These are phyloP conservation scores for Hemitrygon akajei DNA, from an alignment of 2,797 vertebrate species.

Conservation along the genomic window DNA sequence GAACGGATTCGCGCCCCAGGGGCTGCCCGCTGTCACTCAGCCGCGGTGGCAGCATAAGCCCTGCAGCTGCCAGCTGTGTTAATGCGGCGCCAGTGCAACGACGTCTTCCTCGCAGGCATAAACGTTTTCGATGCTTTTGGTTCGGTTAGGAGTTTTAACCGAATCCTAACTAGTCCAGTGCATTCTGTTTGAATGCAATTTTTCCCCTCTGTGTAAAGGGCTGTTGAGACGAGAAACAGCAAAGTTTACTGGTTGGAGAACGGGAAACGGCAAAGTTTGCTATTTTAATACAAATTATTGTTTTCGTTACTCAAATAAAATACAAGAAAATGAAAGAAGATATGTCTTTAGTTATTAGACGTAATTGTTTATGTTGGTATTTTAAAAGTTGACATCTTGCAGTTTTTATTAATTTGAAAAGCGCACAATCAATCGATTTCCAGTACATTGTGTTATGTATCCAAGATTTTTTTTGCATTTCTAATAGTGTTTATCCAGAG, in stretches of 20 bases:
- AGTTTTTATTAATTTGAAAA: not conserved
- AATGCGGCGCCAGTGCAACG: not conserved
- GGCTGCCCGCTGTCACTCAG: not conserved
- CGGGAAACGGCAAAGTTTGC: not conserved
- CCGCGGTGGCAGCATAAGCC: too few species aligned
- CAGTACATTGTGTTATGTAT: not conserved
- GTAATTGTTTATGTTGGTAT: not conserved
- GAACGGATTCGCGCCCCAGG: not conserved
- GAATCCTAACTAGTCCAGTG: not conserved
- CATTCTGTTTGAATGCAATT: not conserved
- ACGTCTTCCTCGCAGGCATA: not conserved
- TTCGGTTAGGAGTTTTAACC: not conserved
- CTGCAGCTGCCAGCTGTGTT: too few species aligned
- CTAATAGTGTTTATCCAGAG: not conserved
- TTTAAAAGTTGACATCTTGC: too few species aligned
- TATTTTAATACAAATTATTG: not conserved
- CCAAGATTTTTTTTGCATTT: not conserved
- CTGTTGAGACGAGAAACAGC: not conserved
- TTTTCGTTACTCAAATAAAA: not conserved
- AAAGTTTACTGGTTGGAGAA: not conserved
- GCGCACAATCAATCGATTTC: not conserved
- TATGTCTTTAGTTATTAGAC: not conserved
- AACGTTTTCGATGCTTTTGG: not conserved
- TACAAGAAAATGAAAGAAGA: not conserved
- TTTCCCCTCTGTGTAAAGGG: not conserved